phyloP scores from a whole-genome alignment of 2,888 invertebrate genomes.

The Drosophila nigricruria region DNA sequence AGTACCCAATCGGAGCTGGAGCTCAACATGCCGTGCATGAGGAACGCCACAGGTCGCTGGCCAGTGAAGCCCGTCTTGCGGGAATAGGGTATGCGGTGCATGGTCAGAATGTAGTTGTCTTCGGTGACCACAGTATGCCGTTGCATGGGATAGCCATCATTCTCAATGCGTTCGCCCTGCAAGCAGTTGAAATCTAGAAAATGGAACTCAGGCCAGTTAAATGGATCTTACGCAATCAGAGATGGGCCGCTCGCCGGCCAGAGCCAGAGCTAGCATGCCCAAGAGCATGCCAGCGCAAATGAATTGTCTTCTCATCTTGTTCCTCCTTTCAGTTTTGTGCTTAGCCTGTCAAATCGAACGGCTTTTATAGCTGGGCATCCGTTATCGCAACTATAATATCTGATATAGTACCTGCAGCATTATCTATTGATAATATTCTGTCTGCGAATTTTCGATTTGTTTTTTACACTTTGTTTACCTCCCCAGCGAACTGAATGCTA shows the following conservation, averaged over 20 bases:
- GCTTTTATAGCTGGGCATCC: slow-evolving; percentile 52
- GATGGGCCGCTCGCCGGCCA: slow-evolving; percentile 64
- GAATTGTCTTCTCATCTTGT: slow-evolving; percentile 46
- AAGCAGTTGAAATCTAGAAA: neutral
- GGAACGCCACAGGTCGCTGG: slow-evolving; percentile 70
- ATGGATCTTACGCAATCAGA: slow-evolving; percentile 76
- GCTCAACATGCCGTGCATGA: slow-evolving; percentile 79
- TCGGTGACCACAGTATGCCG: slow-evolving; percentile 89
- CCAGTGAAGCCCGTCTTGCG: slow-evolving; percentile 41
- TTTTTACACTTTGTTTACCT: slow-evolving; percentile 11
- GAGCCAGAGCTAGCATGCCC: slow-evolving; percentile 39
- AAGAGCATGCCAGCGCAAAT: slow-evolving; percentile 44
- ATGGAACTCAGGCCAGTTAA: neutral
- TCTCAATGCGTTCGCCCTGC: slow-evolving; percentile 74
- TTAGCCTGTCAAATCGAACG: neutral
- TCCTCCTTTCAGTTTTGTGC: slow-evolving; percentile 15
- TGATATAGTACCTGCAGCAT: slow-evolving; percentile 18
- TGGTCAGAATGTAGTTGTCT: slow-evolving; percentile 92
- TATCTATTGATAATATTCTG: slow-evolving; percentile 53
- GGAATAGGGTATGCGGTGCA: slow-evolving; percentile 91
- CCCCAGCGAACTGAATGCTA: slow-evolving; percentile 33
- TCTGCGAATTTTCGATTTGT: neutral
- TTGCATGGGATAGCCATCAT: slow-evolving; percentile 88
- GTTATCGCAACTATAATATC: slow-evolving; percentile 19
- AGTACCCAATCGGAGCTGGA: slow-evolving; percentile 78